Evolutionary conservation across 2,113 vertebrate species (phyloP).

Genomic region (Otolemur garnettii): DNA sequence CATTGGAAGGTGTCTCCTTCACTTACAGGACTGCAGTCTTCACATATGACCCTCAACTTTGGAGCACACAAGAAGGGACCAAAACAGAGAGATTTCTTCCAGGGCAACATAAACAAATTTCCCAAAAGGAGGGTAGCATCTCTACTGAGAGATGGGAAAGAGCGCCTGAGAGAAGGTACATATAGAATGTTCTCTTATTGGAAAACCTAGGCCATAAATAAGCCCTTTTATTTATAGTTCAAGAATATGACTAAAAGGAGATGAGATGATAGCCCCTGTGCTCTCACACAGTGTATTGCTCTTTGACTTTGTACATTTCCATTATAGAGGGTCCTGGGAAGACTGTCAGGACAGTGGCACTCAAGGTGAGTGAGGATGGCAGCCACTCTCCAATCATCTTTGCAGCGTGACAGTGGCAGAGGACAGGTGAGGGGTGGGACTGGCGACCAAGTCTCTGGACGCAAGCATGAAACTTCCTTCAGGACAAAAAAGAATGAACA

Average conservation of each 20-base stretch:
- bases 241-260: background rate
- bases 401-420: background rate
- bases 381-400: background rate
- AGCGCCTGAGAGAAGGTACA: background rate
- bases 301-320: background rate
- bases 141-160: background rate
- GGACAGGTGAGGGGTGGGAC: background rate
- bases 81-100: background rate
- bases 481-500: background rate
- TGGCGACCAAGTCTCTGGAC: background rate
- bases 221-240: background rate
- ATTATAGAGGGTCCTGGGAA: background rate
- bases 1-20: background rate
- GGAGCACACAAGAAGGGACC: background rate
- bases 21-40: background rate
- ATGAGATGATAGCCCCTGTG: background rate
- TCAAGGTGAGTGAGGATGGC: background rate
- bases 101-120: background rate
- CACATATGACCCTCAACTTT: background rate
- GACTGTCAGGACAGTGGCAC: background rate
- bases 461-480: background rate
- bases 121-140: background rate
- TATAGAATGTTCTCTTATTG: background rate
- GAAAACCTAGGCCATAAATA: background rate
- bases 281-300: background rate